phyloP scores from a whole-genome alignment of 2,888 invertebrate species.

The Omphaloscelis lunosa region DNA sequence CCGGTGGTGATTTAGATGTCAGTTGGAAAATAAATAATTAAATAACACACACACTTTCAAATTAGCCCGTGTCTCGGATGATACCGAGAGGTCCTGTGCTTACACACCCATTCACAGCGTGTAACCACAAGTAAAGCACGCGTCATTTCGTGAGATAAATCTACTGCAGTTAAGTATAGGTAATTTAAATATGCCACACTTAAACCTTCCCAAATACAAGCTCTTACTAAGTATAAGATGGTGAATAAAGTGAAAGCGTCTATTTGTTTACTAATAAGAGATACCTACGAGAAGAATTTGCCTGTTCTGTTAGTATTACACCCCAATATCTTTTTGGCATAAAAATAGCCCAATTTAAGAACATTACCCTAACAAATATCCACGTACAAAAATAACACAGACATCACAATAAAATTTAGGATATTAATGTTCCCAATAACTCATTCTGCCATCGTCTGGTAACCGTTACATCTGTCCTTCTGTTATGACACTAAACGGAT shows the following conservation, averaged over 20 bases:
- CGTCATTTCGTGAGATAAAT: too few species aligned
- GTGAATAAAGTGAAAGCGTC: neutral
- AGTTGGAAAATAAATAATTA: too few species aligned
- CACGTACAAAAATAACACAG: slow-evolving; percentile 5
- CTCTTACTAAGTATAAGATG: neutral
- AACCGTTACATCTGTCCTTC: slow-evolving; percentile 34
- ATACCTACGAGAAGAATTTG: neutral
- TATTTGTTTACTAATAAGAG: neutral
- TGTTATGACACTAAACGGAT: slow-evolving; percentile 53
- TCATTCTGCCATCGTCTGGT: slow-evolving; percentile 41
- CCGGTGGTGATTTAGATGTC: too few species aligned
- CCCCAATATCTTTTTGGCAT: neutral
- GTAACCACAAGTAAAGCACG: too few species aligned
- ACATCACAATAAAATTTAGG: slow-evolving; percentile 37
- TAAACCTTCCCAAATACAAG: too few species aligned
- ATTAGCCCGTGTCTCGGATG: too few species aligned
- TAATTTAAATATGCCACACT: neutral
- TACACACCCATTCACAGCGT: too few species aligned
- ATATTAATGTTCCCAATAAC: slow-evolving; percentile 50
- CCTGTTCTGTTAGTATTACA: neutral
- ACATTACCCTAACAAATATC: slow-evolving; percentile 24
- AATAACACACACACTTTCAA: too few species aligned
- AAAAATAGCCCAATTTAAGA: neutral
- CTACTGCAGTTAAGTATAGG: neutral
- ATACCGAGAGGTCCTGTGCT: too few species aligned